These are phyloP conservation scores for Mirounga angustirostris DNA, from an alignment of 2,113 vertebrate species.

Conservation along the genomic window DNA sequence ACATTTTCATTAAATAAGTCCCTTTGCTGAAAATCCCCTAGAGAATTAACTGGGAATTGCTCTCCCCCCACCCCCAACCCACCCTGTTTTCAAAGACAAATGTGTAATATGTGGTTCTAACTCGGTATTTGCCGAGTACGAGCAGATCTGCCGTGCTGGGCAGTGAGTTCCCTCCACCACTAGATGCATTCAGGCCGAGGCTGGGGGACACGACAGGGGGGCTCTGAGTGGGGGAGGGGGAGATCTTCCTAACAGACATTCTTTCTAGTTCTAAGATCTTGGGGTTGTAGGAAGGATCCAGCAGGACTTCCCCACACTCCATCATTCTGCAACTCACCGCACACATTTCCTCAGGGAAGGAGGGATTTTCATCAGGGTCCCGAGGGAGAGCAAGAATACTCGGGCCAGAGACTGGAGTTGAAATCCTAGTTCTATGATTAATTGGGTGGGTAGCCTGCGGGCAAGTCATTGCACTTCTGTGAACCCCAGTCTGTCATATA, in stretches of 20 bases:
- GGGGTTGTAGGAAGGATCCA: not conserved
- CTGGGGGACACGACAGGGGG: too few relatives aligned
- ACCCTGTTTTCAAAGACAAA: conserved; percentile 7
- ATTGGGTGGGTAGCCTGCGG: not conserved
- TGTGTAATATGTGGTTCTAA: not conserved
- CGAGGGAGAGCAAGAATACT: not conserved
- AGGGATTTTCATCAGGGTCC: not conserved
- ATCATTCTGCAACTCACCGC: fast-evolving
- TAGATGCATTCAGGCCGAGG: not conserved
- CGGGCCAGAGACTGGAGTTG: not conserved
- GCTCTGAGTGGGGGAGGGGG: not conserved
- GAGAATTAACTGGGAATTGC: not conserved
- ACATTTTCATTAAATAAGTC: conserved; percentile 54
- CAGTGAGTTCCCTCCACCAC: not conserved
- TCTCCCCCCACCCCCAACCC: too few relatives aligned
- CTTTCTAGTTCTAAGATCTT: not conserved
- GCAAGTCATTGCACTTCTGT: not conserved
- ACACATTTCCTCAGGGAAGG: not conserved
- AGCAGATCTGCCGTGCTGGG: not conserved
- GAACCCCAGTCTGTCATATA: not conserved
- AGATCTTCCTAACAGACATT: not conserved
- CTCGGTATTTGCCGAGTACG: not conserved
- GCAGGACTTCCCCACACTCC: too few relatives aligned
- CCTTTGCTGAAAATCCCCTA: conserved; percentile 51
- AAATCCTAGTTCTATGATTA: not conserved